Evolutionary conservation across 2,113 vertebrate genomes (phyloP), one percentile per base, ranked within the genome.

Genomic region (Clarias batrachus): DNA sequence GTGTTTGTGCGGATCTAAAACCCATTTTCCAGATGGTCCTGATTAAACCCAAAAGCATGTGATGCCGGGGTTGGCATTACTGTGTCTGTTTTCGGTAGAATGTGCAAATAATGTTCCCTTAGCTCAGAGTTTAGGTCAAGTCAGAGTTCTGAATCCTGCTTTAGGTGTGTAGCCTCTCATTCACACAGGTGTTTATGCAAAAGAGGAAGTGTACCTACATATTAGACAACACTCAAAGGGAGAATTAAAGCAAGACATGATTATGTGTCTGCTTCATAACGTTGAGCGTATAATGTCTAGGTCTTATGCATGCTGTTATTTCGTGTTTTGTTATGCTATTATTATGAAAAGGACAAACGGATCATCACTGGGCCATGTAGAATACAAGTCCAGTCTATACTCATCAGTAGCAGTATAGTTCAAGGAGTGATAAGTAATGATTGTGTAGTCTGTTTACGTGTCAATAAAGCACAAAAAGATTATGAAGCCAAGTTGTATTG

Each of bases 51-150:
- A 80, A 48, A 83, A 56, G 65, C 37, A 78, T 84, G 73, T 27
- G 85, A 74, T 71, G 74, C 65, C 90, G 87, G 92, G 83, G 89
- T 88, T 90, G 90, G 30, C 90, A 91, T 70, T n/a, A 21, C 16
- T 41, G 73, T 57, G 87, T 82, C 48, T 48, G 90, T 81, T 87
- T 71, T 78, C 52, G 37, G 83, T 78, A 85, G 74, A 90, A 93
- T 94, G 92, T 89, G 91, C 92, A 93, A 48, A 94, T 90, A 80
- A 76, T 89, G 88, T 89, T 89, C 85, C 81, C 87, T 92, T 17
- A 92, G 91, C 86, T 93, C 91, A 87, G 89, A 88, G 89, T 90
- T 81, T 37, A 56, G 81, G 76, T 73, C 77, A 87, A 83, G 59
- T 81, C 90, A 87, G 48, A 71, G 78, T 84, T 83, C 71, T 30